Evolutionary conservation across 2,888 invertebrate species (phyloP).

Genomic region (Epiblema foenella): DNA sequence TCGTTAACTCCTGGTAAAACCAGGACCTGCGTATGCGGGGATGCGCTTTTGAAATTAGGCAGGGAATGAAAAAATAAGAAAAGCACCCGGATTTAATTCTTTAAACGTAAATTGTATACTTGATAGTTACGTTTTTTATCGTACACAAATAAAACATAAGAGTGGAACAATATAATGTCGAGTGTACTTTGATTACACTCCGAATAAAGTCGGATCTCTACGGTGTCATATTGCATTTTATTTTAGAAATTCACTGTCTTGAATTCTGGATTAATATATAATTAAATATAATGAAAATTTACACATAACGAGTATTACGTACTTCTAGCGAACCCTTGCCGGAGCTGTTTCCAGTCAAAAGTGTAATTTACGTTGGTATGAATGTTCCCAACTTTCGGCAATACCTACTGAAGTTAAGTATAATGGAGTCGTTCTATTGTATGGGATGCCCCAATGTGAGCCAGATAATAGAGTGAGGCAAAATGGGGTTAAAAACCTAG

Average conservation of each 20-base stretch:
- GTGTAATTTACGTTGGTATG: constrained; percentile 15
- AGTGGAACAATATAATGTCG: not conserved
- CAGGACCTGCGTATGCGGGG: too few species aligned
- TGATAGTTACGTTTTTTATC: too few species aligned
- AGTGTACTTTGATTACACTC: not conserved
- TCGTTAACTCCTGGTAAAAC: too few species aligned
- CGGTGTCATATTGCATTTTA: not conserved
- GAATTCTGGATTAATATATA: not conserved
- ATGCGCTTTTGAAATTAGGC: too few species aligned
- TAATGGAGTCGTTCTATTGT: constrained; percentile 19
- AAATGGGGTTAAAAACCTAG: constrained; percentile 8
- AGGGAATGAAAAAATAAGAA: too few species aligned
- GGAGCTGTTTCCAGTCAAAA: not conserved
- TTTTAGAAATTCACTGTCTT: not conserved
- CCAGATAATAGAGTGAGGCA: constrained; percentile 13
- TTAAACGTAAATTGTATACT: too few species aligned
- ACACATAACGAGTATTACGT: not conserved
- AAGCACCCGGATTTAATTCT: too few species aligned
- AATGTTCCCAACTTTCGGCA: constrained; percentile 10
- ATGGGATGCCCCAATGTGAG: constrained; percentile 11
- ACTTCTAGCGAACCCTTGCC: not conserved
- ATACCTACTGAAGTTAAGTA: constrained; percentile 11
- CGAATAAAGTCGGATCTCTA: not conserved
- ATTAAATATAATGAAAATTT: not conserved
- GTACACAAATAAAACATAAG: too few species aligned